A percentile compares a stretch with the other conserved stretches of the same genome.
phyloP scores from a whole-genome alignment of 2,888 invertebrate genomes.

The Coleophora deauratella region DNA sequence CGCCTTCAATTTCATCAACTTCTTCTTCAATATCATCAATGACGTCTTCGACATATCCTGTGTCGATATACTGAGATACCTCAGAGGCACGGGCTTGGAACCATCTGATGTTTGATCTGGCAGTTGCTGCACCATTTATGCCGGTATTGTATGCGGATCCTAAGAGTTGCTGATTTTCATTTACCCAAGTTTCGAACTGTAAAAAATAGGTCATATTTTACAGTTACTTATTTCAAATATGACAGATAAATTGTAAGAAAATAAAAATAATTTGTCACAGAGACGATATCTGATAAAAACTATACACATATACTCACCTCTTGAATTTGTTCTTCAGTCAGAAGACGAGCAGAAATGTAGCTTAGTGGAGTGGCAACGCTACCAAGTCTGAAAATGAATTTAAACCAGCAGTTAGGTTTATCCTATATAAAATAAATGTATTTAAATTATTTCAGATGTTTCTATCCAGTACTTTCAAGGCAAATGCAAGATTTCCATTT shows the following conservation, averaged over 20 bases:
- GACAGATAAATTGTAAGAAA: too few species aligned
- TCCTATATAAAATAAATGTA: too few species aligned
- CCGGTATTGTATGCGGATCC: constrained; percentile 37
- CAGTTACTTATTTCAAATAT: too few species aligned
- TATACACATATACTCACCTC: constrained; percentile 28
- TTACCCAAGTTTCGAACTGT: constrained; percentile 47
- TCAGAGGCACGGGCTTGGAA: constrained; percentile 34
- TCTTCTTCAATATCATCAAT: constrained; percentile 18
- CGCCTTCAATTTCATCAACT: constrained; percentile 2
- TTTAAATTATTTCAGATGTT: too few species aligned
- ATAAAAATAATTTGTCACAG: too few species aligned
- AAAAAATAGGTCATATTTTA: constrained; percentile 10
- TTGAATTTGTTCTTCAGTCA: constrained; percentile 38
- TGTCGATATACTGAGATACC: constrained; percentile 39
- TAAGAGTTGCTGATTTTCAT: constrained; percentile 26
- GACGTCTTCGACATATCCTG: constrained; percentile 40
- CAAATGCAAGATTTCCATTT: too few species aligned
- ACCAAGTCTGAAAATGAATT: constrained; percentile 30
- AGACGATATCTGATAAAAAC: too few species aligned
- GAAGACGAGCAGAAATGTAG: constrained; percentile 43
- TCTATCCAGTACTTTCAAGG: too few species aligned
- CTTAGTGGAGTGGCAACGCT: constrained; percentile 36
- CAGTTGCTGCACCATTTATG: constrained; percentile 26
- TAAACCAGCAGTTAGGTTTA: background rate
- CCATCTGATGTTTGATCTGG: constrained; percentile 42